Percentiles rank a stretch among this genome's conserved stretches.
phyloP scores from a whole-genome alignment of 2,888 invertebrate species.

The Acrobasis repandana region DNA sequence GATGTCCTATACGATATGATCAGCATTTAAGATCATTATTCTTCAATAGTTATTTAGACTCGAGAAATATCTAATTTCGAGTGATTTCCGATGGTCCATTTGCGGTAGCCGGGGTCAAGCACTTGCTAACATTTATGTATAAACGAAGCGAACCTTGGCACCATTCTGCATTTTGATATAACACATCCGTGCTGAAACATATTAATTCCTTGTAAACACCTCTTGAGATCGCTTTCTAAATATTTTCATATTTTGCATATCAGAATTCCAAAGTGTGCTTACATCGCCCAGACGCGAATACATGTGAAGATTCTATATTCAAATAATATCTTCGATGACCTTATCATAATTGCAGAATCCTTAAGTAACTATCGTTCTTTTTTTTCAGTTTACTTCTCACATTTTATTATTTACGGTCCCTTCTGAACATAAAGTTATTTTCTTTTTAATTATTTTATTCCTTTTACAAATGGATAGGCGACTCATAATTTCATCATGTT shows the following conservation, averaged over 20 bases:
- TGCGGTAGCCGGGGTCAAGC: not conserved
- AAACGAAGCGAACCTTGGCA: constrained; percentile 17
- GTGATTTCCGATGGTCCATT: not conserved
- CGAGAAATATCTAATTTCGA: not conserved
- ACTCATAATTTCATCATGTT: too few species aligned
- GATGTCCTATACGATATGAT: too few species aligned
- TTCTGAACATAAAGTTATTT: too few species aligned
- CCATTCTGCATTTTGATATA: constrained; percentile 18
- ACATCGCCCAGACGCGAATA: not conserved
- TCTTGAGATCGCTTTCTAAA: not conserved
- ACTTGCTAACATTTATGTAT: constrained; percentile 15
- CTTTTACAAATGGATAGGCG: too few species aligned
- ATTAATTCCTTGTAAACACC: constrained; percentile 15
- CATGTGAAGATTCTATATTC: not conserved
- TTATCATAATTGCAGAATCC: too few species aligned
- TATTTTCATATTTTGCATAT: constrained; percentile 15
- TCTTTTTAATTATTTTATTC: too few species aligned
- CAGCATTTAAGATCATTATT: too few species aligned
- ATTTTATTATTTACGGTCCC: too few species aligned
- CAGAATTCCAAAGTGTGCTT: not conserved
- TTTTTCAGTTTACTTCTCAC: too few species aligned
- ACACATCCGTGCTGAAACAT: constrained; percentile 11
- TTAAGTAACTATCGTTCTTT: too few species aligned
- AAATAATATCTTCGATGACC: too few species aligned
- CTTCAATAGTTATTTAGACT: not conserved